Evolutionary conservation across 2,113 vertebrate genomes (phyloP), one percentile per base, ranked within the genome.

Genomic region (Daboia siamensis): DNA sequence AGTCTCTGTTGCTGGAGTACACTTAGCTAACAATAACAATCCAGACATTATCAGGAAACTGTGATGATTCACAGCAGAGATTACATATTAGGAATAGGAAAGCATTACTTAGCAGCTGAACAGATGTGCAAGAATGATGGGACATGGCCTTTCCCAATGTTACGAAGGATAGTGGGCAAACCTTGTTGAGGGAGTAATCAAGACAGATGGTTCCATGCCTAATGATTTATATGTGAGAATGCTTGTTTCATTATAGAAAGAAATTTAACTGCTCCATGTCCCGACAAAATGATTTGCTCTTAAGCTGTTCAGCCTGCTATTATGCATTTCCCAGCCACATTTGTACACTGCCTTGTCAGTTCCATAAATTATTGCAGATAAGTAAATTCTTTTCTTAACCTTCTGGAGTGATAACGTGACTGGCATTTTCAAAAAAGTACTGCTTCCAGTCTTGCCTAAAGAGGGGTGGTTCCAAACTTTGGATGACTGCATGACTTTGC

Each of bases 331-430:
- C 90, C 90, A 93, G 92, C n/a, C 91, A 86, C 29, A 86, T 96
- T 94, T 95, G 93, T 96, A 92, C 51, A 88, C 90, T 57, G 1
- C 5, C 91, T 96, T 96, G 96, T 97, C 97, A 95, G 95, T 92
- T 93, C 93, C 95, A 96, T 97, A 97, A 97, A 97, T 97, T 96
- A 97, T 92, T 93, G 93, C 3, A 96, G 96, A 96, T 96, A 96
- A 96, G 94, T 95, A 97, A 97, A 97, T 97, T 95, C 94, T 96
- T 95, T 94, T 95, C 93, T 96, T 97, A 96, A 96, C 96, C 94
- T 97, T 96, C 96, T 74, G 91, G 80, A 93, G 92, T 93, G 94
- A 97, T 92, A 96, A 88, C 74, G 88, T 91, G 96, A 87, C 93
- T 95, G 95, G 48, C 92, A 51, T 94, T 97, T 97, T 96, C 95